A percentile compares a stretch with the other conserved stretches of the same genome.
Conservation (phyloP, 2,797 vertebrate genomes). For the Peromyscus nudipes region DNA sequence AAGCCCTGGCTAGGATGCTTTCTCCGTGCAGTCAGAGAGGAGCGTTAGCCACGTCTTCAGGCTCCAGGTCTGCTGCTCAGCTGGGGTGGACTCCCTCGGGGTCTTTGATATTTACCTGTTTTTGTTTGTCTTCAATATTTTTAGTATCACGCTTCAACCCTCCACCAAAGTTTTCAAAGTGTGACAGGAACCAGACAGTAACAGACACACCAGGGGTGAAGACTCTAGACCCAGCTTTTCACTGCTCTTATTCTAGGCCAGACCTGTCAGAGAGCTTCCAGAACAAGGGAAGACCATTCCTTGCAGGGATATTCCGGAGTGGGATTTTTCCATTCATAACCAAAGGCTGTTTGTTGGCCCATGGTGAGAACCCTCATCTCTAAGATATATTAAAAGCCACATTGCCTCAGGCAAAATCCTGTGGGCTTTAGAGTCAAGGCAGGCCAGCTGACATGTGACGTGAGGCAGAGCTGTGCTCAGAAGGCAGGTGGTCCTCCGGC, state of each 20-base stretch:
- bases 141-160: constrained; percentile 12
- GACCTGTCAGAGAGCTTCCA: not conserved
- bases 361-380: not conserved
- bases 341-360: not conserved
- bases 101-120: not conserved
- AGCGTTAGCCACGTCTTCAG: not conserved
- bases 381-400: not conserved
- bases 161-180: constrained; percentile 26
- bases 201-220: not conserved
- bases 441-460: too few relatives aligned
- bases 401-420: not conserved
- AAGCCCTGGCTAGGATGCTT: not conserved
- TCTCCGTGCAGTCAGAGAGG: not conserved
- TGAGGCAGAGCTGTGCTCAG: not conserved
- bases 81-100: too few relatives aligned
- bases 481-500: not conserved
- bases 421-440: not conserved
- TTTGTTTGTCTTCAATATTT: not conserved
- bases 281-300: not conserved
- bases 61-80: not conserved
- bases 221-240: not conserved
- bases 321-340: not conserved
- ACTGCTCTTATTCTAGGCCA: not conserved
- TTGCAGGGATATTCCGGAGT: not conserved
- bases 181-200: constrained; percentile 30